Percentiles rank a stretch among this genome's conserved stretches.
These are phyloP conservation scores for Helogale parvula DNA, from an alignment of 2,113 vertebrate genomes.

Conservation along the genomic window DNA sequence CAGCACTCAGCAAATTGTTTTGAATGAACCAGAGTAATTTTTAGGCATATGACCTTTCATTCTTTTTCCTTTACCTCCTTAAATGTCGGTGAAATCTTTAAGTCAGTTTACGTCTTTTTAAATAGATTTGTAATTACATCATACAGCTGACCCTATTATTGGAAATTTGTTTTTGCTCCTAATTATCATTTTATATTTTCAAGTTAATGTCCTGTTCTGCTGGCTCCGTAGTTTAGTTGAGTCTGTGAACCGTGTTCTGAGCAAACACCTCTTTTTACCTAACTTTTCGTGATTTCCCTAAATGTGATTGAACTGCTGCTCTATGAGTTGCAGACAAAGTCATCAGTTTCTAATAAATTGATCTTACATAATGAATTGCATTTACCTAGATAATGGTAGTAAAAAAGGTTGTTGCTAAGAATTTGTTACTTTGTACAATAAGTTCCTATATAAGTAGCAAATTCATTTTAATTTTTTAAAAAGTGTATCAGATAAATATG, in stretches of 20 bases:
- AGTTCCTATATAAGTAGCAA: neutral
- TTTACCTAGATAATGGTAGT: neutral
- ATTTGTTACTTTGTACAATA: constrained; percentile 4
- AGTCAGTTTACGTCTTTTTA: constrained; percentile 28
- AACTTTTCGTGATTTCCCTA: constrained; percentile 7
- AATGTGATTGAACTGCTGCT: neutral
- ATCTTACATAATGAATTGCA: neutral
- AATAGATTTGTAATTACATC: constrained; percentile 9
- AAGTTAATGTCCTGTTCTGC: neutral
- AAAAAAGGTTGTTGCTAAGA: neutral
- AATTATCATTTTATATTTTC: neutral
- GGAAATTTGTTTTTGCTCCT: neutral
- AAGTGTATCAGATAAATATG: neutral
- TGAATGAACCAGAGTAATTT: neutral
- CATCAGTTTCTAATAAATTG: neutral
- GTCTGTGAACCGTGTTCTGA: neutral
- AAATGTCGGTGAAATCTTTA: neutral
- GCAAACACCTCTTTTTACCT: neutral
- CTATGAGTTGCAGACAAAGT: neutral
- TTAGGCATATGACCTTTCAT: neutral
- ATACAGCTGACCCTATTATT: neutral
- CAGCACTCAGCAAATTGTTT: neutral
- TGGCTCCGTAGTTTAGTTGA: neutral
- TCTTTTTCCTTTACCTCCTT: neutral
- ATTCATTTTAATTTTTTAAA: neutral